Conservation (phyloP, 2,888 invertebrate genomes). For the Hymenopus coronatus region DNA sequence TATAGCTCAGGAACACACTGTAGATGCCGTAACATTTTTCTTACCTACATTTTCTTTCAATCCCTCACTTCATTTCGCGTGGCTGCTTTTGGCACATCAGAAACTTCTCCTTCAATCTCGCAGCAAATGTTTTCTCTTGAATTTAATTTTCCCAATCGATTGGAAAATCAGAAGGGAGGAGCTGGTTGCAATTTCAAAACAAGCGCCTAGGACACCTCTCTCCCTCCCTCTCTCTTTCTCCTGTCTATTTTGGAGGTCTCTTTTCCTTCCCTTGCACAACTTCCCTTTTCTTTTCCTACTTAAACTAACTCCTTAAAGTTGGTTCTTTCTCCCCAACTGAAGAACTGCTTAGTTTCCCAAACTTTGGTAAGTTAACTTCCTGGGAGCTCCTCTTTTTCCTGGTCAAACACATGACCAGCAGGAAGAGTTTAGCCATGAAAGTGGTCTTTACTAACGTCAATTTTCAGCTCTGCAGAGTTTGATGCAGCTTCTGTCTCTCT, state of each 20-base stretch:
- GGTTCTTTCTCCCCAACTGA: background rate
- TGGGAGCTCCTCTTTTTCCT: background rate
- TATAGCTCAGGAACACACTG: too few relatives aligned
- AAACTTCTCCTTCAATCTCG: background rate
- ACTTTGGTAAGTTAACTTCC: background rate
- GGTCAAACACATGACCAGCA: conserved; percentile 14
- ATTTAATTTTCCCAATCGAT: background rate
- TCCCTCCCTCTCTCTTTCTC: background rate
- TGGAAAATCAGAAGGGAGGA: background rate
- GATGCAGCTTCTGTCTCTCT: background rate
- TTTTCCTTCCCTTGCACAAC: background rate
- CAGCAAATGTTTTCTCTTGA: background rate
- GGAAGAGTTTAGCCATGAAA: background rate
- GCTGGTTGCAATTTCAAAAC: background rate
- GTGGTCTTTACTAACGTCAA: background rate
- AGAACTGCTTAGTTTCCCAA: background rate
- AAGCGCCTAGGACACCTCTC: background rate
- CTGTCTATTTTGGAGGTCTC: background rate
- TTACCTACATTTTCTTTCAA: background rate
- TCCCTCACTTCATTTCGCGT: background rate
- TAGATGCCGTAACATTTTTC: background rate
- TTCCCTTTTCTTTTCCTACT: background rate
- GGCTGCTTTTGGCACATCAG: background rate
- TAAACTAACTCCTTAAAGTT: background rate
- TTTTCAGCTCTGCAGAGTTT: background rate